Percentiles rank a stretch among this genome's conserved stretches.
phyloP scores from a whole-genome alignment of 2,888 invertebrate genomes.

The Alitta virens region DNA sequence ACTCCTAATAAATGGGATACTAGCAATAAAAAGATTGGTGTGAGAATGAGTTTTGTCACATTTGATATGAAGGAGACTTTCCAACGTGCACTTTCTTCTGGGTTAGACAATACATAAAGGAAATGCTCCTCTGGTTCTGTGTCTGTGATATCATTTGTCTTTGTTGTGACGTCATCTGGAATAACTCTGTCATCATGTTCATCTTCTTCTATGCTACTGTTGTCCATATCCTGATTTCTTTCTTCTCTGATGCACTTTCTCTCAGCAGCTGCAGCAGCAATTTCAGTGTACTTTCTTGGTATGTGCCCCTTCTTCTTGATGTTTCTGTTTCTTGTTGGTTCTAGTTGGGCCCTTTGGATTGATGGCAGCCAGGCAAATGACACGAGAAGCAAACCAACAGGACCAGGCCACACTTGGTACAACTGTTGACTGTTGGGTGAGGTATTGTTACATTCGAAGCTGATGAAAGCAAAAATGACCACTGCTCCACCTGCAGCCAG shows the following conservation, averaged over 20 bases:
- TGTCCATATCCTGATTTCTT: background rate
- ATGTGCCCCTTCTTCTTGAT: background rate
- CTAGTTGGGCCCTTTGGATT: constrained; percentile 2
- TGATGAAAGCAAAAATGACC: background rate
- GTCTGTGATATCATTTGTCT: background rate
- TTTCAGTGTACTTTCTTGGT: background rate
- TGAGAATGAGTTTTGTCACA: constrained; percentile 13
- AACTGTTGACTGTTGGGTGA: no score
- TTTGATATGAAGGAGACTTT: constrained; percentile 18
- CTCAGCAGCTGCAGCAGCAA: background rate
- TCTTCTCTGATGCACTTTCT: no score
- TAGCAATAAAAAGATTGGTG: constrained; percentile 13
- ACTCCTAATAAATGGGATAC: background rate
- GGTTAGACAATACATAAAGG: background rate
- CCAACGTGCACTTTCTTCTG: constrained; percentile 22
- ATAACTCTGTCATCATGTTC: no score
- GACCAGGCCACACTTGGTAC: constrained; percentile 32
- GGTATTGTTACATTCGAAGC: no score
- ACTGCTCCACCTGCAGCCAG: background rate
- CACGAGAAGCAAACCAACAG: constrained; percentile 31
- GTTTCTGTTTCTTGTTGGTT: background rate
- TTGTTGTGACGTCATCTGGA: background rate
- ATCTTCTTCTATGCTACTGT: background rate
- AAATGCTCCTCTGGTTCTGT: background rate
- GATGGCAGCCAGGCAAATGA: constrained; percentile 28